These are phyloP conservation scores for Anthoscopus minutus DNA, from an alignment of 2,113 vertebrate genomes.

Conservation along the genomic window DNA sequence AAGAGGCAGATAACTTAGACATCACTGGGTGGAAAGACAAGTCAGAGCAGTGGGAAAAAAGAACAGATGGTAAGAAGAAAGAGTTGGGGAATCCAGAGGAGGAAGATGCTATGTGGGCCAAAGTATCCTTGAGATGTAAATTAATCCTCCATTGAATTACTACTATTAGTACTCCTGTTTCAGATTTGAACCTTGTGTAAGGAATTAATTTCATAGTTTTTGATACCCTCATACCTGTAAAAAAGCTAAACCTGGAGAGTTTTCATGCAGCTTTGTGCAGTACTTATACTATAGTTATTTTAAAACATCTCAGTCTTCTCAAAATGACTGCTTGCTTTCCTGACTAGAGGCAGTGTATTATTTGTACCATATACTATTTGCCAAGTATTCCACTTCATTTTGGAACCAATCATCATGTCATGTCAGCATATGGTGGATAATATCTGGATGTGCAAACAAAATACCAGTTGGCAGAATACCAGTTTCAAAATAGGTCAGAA, in stretches of 20 bases:
- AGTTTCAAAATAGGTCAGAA: slow-evolving; percentile 63
- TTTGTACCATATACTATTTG: slow-evolving; percentile 61
- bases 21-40: slow-evolving; percentile 1
- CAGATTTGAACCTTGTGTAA: neutral
- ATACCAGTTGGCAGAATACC: slow-evolving; percentile 52
- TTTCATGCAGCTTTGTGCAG: neutral
- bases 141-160: neutral
- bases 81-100: slow-evolving; percentile 26
- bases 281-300: neutral
- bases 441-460: slow-evolving; percentile 65
- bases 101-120: neutral
- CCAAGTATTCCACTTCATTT: slow-evolving; percentile 57
- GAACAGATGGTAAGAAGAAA: slow-evolving; percentile 22
- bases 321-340: slow-evolving; percentile 25
- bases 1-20: slow-evolving; percentile 25
- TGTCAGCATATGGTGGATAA: slow-evolving; percentile 64
- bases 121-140: slow-evolving; percentile 8
- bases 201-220: neutral
- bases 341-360: slow-evolving; percentile 48
- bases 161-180: neutral
- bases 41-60: slow-evolving; percentile 30
- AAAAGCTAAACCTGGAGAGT: neutral
- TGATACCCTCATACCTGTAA: neutral
- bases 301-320: slow-evolving; percentile 15
- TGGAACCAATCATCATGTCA: slow-evolving; percentile 63